phyloP scores from a whole-genome alignment of 2,113 vertebrate genomes.

The Astatotilapia flaviijosephi region DNA sequence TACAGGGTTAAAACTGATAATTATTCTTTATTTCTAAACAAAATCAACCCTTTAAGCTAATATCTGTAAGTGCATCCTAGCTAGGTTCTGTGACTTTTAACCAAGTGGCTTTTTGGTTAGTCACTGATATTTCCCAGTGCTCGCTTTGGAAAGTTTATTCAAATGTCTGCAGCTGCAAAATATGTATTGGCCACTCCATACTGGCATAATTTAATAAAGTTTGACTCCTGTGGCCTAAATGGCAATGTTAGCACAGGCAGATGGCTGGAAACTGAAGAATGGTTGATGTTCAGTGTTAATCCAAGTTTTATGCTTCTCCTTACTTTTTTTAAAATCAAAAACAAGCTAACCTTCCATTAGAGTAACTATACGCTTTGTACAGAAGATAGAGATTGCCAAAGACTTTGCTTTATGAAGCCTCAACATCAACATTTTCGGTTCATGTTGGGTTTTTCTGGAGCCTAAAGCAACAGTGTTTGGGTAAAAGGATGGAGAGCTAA shows the following conservation, averaged over 20 bases:
- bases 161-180: background rate
- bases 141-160: background rate
- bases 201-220: background rate
- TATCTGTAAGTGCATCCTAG: accelerated
- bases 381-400: accelerated
- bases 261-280: background rate
- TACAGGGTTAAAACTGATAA: background rate
- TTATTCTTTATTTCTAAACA: background rate
- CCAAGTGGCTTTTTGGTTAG: background rate
- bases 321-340: background rate
- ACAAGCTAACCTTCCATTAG: background rate
- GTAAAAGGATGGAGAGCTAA: accelerated
- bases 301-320: background rate
- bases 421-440: background rate
- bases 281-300: accelerated
- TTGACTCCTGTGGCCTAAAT: background rate
- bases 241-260: background rate
- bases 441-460: background rate
- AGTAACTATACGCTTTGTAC: background rate
- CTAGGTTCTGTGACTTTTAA: background rate
- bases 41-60: background rate
- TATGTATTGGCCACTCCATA: background rate
- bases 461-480: background rate
- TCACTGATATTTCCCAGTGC: background rate
- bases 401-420: background rate